A percentile compares a stretch with the other conserved stretches of the same genome.
Conservation (phyloP, 1,140 invertebrate species). For the Leptopilina boulardi region DNA sequence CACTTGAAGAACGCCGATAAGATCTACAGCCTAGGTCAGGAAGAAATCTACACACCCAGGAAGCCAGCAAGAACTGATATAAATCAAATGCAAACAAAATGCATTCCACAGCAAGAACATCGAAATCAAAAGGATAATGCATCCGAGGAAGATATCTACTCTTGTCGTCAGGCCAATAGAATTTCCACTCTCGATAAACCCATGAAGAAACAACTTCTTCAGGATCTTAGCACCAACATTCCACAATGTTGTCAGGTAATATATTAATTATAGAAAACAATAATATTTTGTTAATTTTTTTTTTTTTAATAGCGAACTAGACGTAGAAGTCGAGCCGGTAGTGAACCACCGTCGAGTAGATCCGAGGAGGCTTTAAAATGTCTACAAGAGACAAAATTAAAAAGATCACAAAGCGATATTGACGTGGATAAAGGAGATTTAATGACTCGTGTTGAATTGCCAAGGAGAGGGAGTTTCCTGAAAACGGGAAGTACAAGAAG, state of each 20-base stretch:
- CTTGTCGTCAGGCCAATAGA: slow-evolving; percentile 45
- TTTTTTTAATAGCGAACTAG: slow-evolving; percentile 33
- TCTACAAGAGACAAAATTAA: slow-evolving; percentile 75
- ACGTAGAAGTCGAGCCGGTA: slow-evolving; percentile 68
- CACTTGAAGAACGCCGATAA: slow-evolving; percentile 71
- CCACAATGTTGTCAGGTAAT: slow-evolving; percentile 48
- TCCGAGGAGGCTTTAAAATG: slow-evolving; percentile 67
- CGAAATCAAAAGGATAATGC: slow-evolving; percentile 43
- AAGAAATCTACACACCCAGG: slow-evolving; percentile 55
- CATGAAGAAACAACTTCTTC: slow-evolving; percentile 42
- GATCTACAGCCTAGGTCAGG: slow-evolving; percentile 64
- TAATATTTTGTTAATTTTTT: too few relatives aligned
- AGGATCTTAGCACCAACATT: slow-evolving; percentile 33
- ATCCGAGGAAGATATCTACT: slow-evolving; percentile 40
- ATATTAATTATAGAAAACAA: background rate
- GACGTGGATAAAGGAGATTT: slow-evolving; percentile 82
- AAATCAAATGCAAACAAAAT: slow-evolving; percentile 40
- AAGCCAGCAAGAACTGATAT: slow-evolving; percentile 35
- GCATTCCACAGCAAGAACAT: slow-evolving; percentile 41
- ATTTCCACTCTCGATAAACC: slow-evolving; percentile 60
- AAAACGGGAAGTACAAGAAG: slow-evolving; percentile 79
- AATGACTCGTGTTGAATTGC: slow-evolving; percentile 88
- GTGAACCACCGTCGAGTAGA: slow-evolving; percentile 70
- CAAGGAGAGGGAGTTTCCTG: slow-evolving; percentile 87
- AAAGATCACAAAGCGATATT: slow-evolving; percentile 76